Conservation (phyloP, 2,888 invertebrate species). For the Bibio marci region DNA sequence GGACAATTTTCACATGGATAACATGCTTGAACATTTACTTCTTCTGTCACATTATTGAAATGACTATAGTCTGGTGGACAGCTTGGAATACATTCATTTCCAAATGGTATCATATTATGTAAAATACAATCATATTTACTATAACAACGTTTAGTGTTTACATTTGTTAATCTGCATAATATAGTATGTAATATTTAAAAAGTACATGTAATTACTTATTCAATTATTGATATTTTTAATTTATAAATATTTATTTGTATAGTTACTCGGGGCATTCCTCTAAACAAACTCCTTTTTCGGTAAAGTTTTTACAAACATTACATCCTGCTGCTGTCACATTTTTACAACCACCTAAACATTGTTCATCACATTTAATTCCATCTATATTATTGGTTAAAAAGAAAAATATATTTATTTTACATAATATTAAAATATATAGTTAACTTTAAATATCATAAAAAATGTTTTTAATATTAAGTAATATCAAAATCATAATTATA, state of each 20-base stretch:
- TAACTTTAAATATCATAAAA: too few relatives aligned
- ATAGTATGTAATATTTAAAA: background rate
- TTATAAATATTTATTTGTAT: slow-evolving; percentile 30
- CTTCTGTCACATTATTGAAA: background rate
- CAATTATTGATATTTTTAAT: background rate
- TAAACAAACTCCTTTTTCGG: slow-evolving; percentile 39
- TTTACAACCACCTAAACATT: slow-evolving; percentile 66
- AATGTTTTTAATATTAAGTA: too few relatives aligned
- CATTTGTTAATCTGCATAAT: background rate
- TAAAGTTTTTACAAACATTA: slow-evolving; percentile 45
- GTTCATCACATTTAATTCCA: slow-evolving; percentile 38
- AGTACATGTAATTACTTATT: background rate
- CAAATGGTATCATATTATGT: background rate
- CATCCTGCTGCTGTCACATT: slow-evolving; percentile 37
- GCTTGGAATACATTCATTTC: background rate
- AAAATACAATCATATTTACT: background rate
- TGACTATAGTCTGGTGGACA: background rate
- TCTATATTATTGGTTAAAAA: background rate
- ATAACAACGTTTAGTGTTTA: background rate
- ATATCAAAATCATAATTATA: too few relatives aligned
- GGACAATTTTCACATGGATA: slow-evolving; percentile 6
- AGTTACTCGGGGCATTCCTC: slow-evolving; percentile 45
- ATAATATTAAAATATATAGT: background rate
- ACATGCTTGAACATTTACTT: too few relatives aligned
- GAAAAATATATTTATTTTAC: background rate